A percentile compares a stretch with the other conserved stretches of the same genome.
Conservation (phyloP, 2,113 vertebrate genomes). For the Myrmophylax atrothorax region DNA sequence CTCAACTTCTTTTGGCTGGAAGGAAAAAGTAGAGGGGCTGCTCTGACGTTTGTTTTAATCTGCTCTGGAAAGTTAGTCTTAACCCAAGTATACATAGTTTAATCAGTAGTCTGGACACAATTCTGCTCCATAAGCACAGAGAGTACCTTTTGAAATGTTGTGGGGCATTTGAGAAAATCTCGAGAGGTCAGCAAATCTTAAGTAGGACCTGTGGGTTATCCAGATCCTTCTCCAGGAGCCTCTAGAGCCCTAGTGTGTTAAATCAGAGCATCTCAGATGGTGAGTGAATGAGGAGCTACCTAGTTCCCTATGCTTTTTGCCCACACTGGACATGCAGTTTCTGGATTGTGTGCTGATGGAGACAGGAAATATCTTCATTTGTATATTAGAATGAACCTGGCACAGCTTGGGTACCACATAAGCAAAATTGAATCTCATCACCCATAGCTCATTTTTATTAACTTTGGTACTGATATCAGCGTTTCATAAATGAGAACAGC, state of each 20-base stretch:
- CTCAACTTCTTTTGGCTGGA: background rate
- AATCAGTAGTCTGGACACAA: background rate
- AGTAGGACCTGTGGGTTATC: background rate
- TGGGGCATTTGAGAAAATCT: rapidly evolving
- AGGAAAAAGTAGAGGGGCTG: background rate
- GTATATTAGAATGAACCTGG: background rate
- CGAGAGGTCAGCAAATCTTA: background rate
- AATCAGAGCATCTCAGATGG: rapidly evolving
- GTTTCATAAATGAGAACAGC: constrained; percentile 1
- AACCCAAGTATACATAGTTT: background rate
- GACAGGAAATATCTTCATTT: background rate
- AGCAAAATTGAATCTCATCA: constrained; percentile 23
- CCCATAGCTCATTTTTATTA: constrained; percentile 38
- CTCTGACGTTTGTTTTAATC: background rate
- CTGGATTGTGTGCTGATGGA: background rate
- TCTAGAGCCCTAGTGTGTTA: background rate
- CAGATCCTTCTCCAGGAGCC: background rate
- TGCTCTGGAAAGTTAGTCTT: background rate
- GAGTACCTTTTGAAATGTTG: background rate
- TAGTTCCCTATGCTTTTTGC: background rate
- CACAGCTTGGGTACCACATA: background rate
- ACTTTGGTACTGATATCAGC: constrained; percentile 6
- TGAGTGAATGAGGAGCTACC: rapidly evolving
- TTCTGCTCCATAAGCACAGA: background rate
- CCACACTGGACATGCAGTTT: background rate